phyloP scores from a whole-genome alignment of 2,113 vertebrate species.

The western clawed frog (Xenopus tropicalis) region UCB_Xtro_10.0 CM004443.2:16789501-16790000 shows the following conservation, averaged over 20 bases:
- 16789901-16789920: background rate
- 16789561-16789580: too few species aligned
- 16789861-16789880: background rate
- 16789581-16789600: background rate
- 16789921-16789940: background rate
- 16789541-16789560: too few species aligned
- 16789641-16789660: background rate
- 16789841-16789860: background rate
- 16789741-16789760: background rate
- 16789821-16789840: slow-evolving; percentile 4
- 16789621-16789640: background rate
- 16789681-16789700: slow-evolving; percentile 27
- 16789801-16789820: slow-evolving; percentile 6
- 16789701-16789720: slow-evolving; percentile 14
- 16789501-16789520: too few species aligned
- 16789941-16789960: background rate
- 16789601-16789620: background rate
- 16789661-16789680: slow-evolving; percentile 4
- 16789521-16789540: too few species aligned
- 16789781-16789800: background rate
- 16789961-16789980: background rate
- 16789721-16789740: background rate
- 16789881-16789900: background rate
- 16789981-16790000: background rate
- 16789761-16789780: background rate